phyloP scores from a whole-genome alignment of 2,797 vertebrate genomes.

The Phalanger gymnotis region DNA sequence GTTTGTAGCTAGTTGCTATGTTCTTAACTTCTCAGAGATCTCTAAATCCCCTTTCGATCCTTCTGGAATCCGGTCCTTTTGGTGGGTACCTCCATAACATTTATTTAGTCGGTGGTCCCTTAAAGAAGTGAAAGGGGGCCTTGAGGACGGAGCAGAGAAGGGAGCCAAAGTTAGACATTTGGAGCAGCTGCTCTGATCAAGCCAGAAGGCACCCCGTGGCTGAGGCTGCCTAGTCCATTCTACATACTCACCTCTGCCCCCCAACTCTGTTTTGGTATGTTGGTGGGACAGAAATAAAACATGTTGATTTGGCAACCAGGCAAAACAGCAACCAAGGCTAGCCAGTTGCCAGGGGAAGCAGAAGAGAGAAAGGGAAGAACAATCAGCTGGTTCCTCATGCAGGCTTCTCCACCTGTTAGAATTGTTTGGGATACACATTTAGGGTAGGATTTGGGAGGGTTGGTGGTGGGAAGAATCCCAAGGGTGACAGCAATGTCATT shows the following conservation, averaged over 20 bases:
- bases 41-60: neutral
- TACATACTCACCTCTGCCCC: accelerated
- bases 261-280: neutral
- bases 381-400: neutral
- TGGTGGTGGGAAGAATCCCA: neutral
- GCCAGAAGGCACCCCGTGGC: neutral
- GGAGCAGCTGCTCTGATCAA: neutral
- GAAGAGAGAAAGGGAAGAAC: neutral
- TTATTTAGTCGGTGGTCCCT: neutral
- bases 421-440: too few relatives aligned
- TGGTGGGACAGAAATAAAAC: constrained; percentile 21
- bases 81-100: neutral
- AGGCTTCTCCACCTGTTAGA: neutral
- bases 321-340: constrained; percentile 12
- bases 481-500: too few relatives aligned
- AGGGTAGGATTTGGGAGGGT: neutral
- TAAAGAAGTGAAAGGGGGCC: constrained; percentile 2
- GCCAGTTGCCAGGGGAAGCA: neutral
- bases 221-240: neutral
- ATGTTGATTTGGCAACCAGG: constrained; percentile 35
- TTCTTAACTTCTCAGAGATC: neutral
- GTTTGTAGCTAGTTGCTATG: neutral
- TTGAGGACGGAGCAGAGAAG: neutral
- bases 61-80: neutral
- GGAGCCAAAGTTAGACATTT: neutral